These are phyloP conservation scores for Cetonia aurata DNA, from an alignment of 2,888 invertebrate genomes.

Conservation along the genomic window DNA sequence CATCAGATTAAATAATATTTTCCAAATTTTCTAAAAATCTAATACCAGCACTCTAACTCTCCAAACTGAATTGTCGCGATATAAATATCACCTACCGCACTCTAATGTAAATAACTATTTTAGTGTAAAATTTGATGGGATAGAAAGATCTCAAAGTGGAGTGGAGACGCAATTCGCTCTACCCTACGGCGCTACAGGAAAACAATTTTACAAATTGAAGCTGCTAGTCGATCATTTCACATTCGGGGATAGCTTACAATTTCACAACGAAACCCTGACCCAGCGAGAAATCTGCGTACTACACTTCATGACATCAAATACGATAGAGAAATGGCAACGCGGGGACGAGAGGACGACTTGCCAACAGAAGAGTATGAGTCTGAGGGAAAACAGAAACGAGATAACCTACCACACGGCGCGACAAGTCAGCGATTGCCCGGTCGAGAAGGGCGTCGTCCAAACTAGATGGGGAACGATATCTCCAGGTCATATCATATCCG, in stretches of 20 bases:
- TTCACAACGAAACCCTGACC: slow-evolving; percentile 62
- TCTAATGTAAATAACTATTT: too few relatives aligned
- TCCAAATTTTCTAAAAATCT: too few relatives aligned
- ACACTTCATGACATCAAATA: slow-evolving; percentile 73
- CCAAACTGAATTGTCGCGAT: too few relatives aligned
- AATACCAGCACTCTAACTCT: too few relatives aligned
- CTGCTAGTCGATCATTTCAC: slow-evolving; percentile 73
- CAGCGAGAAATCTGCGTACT: slow-evolving; percentile 68
- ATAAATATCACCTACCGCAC: too few relatives aligned
- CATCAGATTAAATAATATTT: too few relatives aligned
- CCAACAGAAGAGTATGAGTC: slow-evolving; percentile 52
- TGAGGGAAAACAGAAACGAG: slow-evolving; percentile 48
- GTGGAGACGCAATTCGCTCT: slow-evolving; percentile 68
- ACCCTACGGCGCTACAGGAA: slow-evolving; percentile 72
- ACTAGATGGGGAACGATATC: slow-evolving; percentile 74
- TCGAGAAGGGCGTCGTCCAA: slow-evolving; percentile 76
- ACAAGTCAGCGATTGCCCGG: slow-evolving; percentile 68
- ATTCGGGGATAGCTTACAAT: slow-evolving; percentile 65
- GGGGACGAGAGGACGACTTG: slow-evolving; percentile 73
- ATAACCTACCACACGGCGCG: slow-evolving; percentile 37
- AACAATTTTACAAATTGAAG: slow-evolving; percentile 73
- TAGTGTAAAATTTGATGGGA: slow-evolving; percentile 74
- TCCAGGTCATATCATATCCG: slow-evolving; percentile 72
- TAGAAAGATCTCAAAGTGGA: slow-evolving; percentile 68
- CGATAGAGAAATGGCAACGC: slow-evolving; percentile 71